Conservation (phyloP, 37 sponge, comb jelly and placozoan genomes). For the Cladorhizidae sp. region DNA sequence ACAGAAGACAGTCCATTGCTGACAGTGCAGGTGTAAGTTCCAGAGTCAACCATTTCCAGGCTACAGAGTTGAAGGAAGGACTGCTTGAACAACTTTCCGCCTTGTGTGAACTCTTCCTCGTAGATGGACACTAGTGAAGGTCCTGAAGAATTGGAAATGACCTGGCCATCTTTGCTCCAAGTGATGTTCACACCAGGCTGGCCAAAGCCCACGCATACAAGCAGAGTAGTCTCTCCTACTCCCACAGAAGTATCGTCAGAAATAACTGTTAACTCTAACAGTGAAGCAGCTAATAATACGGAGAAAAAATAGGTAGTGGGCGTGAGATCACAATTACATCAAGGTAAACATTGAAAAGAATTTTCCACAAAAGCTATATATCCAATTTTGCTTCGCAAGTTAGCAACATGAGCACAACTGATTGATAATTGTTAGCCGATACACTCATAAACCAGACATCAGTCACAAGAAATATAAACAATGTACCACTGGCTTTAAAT, state of each 20-base stretch:
- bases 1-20: neutral
- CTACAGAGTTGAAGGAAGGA: slow-evolving; percentile 25
- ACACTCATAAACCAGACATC: too few species aligned
- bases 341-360: too few species aligned
- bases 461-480: too few species aligned
- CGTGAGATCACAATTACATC: too few species aligned
- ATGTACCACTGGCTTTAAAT: too few species aligned
- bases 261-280: slow-evolving; percentile 6
- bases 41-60: slow-evolving; percentile 13
- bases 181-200: slow-evolving; percentile 9
- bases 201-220: slow-evolving; percentile 22
- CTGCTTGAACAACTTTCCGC: slow-evolving; percentile 10
- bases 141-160: slow-evolving; percentile 9
- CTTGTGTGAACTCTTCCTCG: slow-evolving; percentile 19
- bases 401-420: too few species aligned
- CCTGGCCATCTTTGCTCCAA: slow-evolving; percentile 19
- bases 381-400: too few species aligned
- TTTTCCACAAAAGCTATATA: too few species aligned
- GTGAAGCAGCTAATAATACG: too few species aligned
- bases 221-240: slow-evolving; percentile 14
- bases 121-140: slow-evolving; percentile 23
- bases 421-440: too few species aligned
- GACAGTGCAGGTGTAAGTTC: slow-evolving; percentile 35
- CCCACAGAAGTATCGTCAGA: slow-evolving; percentile 1
- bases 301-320: too few species aligned